Conservation (phyloP, 2,888 invertebrate genomes). For the Mactromeris polynyma region DNA sequence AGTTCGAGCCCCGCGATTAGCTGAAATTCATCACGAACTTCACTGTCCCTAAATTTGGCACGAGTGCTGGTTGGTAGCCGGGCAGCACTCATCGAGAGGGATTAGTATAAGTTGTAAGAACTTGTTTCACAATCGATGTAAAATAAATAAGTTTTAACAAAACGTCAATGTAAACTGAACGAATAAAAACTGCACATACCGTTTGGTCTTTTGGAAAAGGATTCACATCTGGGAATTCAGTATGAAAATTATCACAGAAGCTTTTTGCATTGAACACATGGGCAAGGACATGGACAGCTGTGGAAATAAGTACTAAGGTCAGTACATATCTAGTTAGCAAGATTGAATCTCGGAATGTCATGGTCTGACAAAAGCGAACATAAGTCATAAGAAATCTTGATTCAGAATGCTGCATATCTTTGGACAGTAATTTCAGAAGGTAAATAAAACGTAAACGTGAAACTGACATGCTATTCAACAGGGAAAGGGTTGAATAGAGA, state of each 20-base stretch:
- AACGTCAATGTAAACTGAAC: too few relatives aligned
- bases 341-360: not conserved
- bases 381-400: not conserved
- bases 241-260: constrained; percentile 40
- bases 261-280: constrained; percentile 27
- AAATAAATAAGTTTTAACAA: too few relatives aligned
- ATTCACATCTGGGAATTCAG: constrained; percentile 16
- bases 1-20: too few relatives aligned
- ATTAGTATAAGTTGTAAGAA: too few relatives aligned
- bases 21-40: too few relatives aligned
- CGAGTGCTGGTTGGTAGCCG: too few relatives aligned
- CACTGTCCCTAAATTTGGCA: too few relatives aligned
- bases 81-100: too few relatives aligned
- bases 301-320: not conserved
- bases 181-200: constrained; percentile 12
- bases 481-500: too few relatives aligned
- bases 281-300: constrained; percentile 23
- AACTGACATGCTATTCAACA: too few relatives aligned
- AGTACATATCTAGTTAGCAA: not conserved
- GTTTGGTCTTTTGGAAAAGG: constrained; percentile 11
- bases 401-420: not conserved
- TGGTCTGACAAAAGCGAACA: not conserved
- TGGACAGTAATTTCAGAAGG: not conserved
- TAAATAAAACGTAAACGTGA: too few relatives aligned
- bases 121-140: too few relatives aligned